Evolutionary conservation across 2,797 vertebrate genomes (phyloP).

Genomic region (Sebastes cheni): DNA sequence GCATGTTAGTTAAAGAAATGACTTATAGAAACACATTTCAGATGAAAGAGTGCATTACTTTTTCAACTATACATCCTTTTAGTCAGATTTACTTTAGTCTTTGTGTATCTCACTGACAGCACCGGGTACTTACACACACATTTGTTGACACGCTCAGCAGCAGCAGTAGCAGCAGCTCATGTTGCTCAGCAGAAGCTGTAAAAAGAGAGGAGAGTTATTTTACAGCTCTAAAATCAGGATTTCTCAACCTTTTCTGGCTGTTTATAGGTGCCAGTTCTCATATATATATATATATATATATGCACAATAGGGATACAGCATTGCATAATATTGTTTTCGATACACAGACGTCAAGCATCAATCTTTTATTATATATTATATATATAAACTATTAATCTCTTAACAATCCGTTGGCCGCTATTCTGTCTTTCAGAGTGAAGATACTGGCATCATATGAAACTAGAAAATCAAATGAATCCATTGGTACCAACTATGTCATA

Average conservation of each 20-base stretch:
- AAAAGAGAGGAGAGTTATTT: not conserved
- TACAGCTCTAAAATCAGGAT: not conserved
- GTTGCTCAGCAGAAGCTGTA: not conserved
- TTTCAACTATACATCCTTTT: not conserved
- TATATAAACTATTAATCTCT: too few relatives aligned
- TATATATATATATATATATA: not conserved
- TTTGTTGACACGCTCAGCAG: not conserved
- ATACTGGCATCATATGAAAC: too few relatives aligned
- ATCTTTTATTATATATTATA: too few relatives aligned
- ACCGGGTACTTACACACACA: not conserved
- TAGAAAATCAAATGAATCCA: too few relatives aligned
- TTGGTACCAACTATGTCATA: too few relatives aligned
- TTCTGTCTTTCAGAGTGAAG: too few relatives aligned
- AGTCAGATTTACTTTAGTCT: not conserved
- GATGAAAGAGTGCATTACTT: not conserved
- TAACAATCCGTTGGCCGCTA: too few relatives aligned
- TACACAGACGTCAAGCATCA: too few relatives aligned
- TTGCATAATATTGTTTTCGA: too few relatives aligned
- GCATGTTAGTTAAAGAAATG: not conserved
- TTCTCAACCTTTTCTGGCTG: not conserved
- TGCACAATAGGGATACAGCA: not conserved
- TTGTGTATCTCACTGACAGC: not conserved
- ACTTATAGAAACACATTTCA: conserved; percentile 12
- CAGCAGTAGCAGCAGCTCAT: not conserved
- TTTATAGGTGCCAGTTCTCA: not conserved